A percentile compares a stretch with the other conserved stretches of the same genome.
Conservation (phyloP, 2,113 vertebrate species). For the Laticauda laticaudata region DNA sequence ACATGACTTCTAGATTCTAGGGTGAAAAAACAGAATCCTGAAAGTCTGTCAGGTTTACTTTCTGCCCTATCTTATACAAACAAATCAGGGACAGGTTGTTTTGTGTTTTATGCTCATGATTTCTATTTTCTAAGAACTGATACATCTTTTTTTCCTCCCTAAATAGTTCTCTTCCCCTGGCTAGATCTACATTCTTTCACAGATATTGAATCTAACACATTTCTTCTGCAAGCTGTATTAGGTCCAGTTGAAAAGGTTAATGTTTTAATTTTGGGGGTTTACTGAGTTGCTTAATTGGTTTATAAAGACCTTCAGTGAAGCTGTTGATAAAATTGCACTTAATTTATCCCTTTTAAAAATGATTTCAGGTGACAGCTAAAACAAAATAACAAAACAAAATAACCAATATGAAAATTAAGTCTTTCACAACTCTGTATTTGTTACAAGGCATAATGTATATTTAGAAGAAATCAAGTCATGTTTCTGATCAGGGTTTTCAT, state of each 20-base stretch:
- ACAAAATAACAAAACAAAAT: background rate
- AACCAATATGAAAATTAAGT: background rate
- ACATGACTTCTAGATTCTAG: background rate
- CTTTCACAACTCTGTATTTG: background rate
- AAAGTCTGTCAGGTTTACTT: background rate
- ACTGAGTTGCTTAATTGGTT: background rate
- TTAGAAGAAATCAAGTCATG: background rate
- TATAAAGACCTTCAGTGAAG: background rate
- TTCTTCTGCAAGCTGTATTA: background rate
- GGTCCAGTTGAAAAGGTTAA: background rate
- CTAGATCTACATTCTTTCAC: background rate
- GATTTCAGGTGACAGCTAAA: background rate
- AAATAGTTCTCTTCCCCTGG: background rate
- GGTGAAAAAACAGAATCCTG: background rate
- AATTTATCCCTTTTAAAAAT: background rate
- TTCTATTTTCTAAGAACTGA: background rate
- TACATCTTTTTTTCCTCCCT: background rate
- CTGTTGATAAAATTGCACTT: background rate
- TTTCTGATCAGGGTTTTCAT: background rate
- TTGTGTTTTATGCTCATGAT: background rate
- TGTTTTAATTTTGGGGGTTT: background rate
- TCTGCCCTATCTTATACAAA: background rate
- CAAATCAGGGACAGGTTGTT: background rate
- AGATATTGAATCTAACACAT: background rate
- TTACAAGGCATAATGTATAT: background rate